A percentile compares a stretch with the other conserved stretches of the same genome.
phyloP scores from a whole-genome alignment of 2,888 invertebrate genomes.

The Lordiphosa andalusiaca region DNA sequence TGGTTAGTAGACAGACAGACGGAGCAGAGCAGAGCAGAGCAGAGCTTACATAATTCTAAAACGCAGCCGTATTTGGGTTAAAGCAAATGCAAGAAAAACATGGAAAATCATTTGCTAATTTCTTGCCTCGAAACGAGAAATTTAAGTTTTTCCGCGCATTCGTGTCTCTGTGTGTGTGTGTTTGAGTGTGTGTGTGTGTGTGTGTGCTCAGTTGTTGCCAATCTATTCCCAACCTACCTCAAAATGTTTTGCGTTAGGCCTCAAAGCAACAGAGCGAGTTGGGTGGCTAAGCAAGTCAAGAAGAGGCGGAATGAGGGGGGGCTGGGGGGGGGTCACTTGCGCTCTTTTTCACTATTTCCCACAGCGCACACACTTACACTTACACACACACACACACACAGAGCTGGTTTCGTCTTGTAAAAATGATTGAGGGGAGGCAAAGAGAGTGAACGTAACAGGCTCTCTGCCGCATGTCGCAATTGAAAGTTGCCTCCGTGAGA shows the following conservation, averaged over 20 bases:
- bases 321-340: conserved; percentile 23
- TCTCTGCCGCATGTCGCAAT: conserved; percentile 66
- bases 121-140: conserved; percentile 68
- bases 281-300: conserved; percentile 31
- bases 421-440: conserved; percentile 18
- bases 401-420: conserved; percentile 62
- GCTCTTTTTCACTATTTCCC: conserved; percentile 72
- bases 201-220: conserved; percentile 68
- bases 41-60: conserved; percentile 63
- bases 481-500: conserved; percentile 58
- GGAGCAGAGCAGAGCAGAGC: too few relatives aligned
- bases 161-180: conserved; percentile 24
- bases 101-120: conserved; percentile 71
- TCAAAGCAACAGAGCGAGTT: conserved; percentile 70
- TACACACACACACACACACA: conserved; percentile 23
- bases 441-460: conserved; percentile 22
- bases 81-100: conserved; percentile 44
- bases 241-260: conserved; percentile 77
- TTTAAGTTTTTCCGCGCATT: conserved; percentile 67
- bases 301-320: conserved; percentile 15
- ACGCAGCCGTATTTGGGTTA: conserved; percentile 65
- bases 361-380: conserved; percentile 35
- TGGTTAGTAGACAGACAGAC: conserved; percentile 21
- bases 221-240: conserved; percentile 79
- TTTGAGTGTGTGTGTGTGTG: conserved; percentile 38